phyloP scores from a whole-genome alignment of 2,113 vertebrate species.

The Sturnus vulgaris region DNA sequence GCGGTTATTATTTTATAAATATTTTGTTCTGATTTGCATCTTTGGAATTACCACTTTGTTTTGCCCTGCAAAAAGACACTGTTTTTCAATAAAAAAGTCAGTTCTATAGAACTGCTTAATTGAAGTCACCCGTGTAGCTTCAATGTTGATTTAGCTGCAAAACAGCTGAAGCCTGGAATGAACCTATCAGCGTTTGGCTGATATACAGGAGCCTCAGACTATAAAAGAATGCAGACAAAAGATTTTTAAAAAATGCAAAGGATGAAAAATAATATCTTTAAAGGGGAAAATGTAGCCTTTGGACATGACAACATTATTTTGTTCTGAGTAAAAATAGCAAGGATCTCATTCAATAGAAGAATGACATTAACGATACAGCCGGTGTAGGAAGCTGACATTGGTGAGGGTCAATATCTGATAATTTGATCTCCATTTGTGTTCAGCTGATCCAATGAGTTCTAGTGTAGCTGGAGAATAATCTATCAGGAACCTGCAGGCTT shows the following conservation, averaged over 20 bases:
- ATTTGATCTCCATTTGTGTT: slow-evolving; percentile 42
- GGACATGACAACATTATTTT: slow-evolving; percentile 48
- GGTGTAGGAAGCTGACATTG: background rate
- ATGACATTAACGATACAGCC: background rate
- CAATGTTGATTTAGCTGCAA: slow-evolving; percentile 42
- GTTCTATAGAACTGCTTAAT: slow-evolving; percentile 22
- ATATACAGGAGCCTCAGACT: slow-evolving; percentile 34
- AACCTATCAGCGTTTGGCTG: slow-evolving; percentile 46
- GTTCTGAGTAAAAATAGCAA: slow-evolving; percentile 21
- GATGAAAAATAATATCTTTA: slow-evolving; percentile 33
- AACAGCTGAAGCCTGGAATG: slow-evolving; percentile 51
- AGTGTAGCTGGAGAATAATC: background rate
- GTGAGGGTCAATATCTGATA: slow-evolving; percentile 18
- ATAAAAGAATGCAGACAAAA: slow-evolving; percentile 40
- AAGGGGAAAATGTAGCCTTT: slow-evolving; percentile 26
- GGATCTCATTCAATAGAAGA: background rate
- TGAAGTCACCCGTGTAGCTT: background rate
- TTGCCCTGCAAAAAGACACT: slow-evolving; percentile 8
- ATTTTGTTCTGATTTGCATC: slow-evolving; percentile 18
- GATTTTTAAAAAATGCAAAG: slow-evolving; percentile 6
- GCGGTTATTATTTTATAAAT: slow-evolving; percentile 14
- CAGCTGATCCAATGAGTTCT: background rate
- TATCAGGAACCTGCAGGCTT: slow-evolving; percentile 31
- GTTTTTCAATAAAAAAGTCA: slow-evolving; percentile 52
- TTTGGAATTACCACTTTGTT: slow-evolving; percentile 34